Conservation (phyloP, 2,113 vertebrate genomes). For the Equus przewalskii region DNA sequence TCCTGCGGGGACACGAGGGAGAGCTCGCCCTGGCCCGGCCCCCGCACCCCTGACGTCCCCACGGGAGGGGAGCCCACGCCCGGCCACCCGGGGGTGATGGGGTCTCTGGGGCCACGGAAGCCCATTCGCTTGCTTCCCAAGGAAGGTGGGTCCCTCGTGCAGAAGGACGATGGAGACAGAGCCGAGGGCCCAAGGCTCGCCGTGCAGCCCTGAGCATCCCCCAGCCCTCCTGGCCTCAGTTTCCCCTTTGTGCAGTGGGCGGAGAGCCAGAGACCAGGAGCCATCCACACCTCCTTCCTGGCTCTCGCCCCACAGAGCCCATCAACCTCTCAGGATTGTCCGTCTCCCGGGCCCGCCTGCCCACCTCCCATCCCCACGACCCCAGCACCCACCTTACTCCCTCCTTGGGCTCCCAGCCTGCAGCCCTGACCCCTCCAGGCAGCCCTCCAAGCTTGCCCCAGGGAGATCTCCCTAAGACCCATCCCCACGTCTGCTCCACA, state of each 20-base stretch:
- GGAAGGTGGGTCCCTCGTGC: not conserved
- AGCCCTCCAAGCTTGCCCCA: not conserved
- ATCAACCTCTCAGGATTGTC: not conserved
- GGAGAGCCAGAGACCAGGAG: accelerated
- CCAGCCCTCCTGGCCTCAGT: not conserved
- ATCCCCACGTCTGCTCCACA: not conserved
- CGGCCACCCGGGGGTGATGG: no score
- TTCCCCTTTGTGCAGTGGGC: not conserved
- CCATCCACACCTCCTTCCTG: not conserved
- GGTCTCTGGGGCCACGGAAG: not conserved
- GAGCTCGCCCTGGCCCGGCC: not conserved
- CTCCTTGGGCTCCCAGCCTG: not conserved
- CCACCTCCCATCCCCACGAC: no score
- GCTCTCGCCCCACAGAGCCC: not conserved
- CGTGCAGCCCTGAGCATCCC: not conserved
- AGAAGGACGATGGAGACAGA: not conserved
- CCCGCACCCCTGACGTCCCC: not conserved
- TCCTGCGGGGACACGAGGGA: conserved; percentile 77
- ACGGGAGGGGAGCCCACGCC: not conserved
- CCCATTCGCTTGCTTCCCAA: no score
- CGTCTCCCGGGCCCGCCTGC: not conserved
- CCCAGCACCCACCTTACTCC: no score
- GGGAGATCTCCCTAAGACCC: not conserved
- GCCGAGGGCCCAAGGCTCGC: not conserved
- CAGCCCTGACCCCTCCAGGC: not conserved